phyloP scores from a whole-genome alignment of 2,113 vertebrate genomes.

The Terrapene triunguis region DNA sequence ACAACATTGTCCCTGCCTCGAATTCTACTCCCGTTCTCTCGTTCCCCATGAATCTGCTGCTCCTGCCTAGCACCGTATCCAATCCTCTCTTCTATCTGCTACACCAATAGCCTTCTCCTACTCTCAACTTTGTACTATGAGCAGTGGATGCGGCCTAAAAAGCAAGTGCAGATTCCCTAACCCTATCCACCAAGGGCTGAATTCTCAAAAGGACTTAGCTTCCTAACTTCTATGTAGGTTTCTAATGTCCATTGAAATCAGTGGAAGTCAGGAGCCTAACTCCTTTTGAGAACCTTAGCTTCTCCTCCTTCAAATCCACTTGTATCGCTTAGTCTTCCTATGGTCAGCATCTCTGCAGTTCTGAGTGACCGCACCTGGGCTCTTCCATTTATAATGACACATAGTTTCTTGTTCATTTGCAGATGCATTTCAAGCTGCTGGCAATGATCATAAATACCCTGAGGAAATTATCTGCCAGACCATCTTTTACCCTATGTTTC shows the following conservation, averaged over 20 bases:
- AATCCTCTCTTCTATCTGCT: no score
- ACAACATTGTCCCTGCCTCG: no score
- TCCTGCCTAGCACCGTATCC: no score
- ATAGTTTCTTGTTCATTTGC: accelerated
- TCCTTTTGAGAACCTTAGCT: no score
- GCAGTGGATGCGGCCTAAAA: background rate
- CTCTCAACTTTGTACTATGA: background rate
- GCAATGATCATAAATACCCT: background rate
- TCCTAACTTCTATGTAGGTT: no score
- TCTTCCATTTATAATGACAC: background rate
- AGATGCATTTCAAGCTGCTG: background rate
- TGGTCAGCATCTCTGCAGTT: background rate
- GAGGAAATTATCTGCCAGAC: background rate
- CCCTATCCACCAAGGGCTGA: background rate
- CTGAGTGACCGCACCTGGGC: background rate
- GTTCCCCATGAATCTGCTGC: no score
- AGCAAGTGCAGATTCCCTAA: background rate
- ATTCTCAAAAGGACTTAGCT: no score
- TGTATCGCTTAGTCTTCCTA: background rate
- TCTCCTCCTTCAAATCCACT: background rate
- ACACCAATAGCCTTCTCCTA: no score
- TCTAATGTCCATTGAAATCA: no score
- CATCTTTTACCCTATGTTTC: background rate
- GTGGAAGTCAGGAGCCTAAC: no score
- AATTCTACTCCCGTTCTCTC: no score